phyloP scores from a whole-genome alignment of 2,888 invertebrate species.

The Xanthostigma xanthostigma region DNA sequence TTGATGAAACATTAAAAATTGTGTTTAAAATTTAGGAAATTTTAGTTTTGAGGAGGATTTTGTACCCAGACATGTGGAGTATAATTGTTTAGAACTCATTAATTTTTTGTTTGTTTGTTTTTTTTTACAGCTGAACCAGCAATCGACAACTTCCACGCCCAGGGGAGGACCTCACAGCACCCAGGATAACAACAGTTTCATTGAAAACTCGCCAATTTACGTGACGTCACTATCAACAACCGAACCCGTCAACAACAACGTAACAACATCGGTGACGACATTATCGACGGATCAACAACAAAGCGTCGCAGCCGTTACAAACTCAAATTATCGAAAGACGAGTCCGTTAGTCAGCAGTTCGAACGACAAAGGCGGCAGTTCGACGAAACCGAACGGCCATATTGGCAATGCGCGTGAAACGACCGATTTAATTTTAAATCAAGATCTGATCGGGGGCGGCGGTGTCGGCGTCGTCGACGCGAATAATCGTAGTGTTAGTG shows the following conservation, averaged over 20 bases:
- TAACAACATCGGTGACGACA: conserved; percentile 21
- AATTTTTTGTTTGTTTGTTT: conserved; percentile 9
- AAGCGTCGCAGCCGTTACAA: conserved; percentile 32
- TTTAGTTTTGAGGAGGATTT: too few species aligned
- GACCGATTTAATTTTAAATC: conserved; percentile 11
- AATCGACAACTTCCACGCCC: conserved; percentile 29
- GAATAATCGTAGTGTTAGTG: conserved; percentile 4
- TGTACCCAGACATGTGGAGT: too few species aligned
- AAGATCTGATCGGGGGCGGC: conserved; percentile 1
- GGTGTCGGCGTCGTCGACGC: conserved; percentile 1
- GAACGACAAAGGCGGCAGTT: conserved; percentile 18
- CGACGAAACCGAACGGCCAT: neutral
- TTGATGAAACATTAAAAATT: too few species aligned
- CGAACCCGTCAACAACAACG: conserved; percentile 34
- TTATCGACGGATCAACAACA: conserved; percentile 11
- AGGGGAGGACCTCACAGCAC: conserved; percentile 25
- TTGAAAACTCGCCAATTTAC: conserved; percentile 69
- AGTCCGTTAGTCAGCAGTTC: conserved; percentile 33
- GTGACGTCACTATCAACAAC: conserved; percentile 56
- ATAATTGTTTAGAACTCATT: too few species aligned
- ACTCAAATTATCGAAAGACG: conserved; percentile 25
- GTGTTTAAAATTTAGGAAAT: too few species aligned
- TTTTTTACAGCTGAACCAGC: conserved; percentile 45
- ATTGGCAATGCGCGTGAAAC: conserved; percentile 10
- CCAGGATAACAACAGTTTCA: conserved; percentile 65